phyloP scores from a whole-genome alignment of 2,888 invertebrate species.

The Dynastes hyllus region DNA sequence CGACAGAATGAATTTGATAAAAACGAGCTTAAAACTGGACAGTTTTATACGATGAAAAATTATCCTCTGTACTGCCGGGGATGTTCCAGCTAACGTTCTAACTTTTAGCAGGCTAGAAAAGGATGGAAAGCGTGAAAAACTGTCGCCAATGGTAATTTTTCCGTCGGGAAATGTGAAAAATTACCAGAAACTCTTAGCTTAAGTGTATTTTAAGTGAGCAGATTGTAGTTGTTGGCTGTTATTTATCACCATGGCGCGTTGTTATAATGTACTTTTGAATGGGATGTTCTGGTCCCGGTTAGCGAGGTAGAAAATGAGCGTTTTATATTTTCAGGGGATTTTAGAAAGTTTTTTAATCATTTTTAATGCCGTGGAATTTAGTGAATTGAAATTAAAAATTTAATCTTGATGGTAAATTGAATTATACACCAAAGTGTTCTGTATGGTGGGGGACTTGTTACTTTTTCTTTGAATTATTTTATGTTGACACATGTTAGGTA shows the following conservation, averaged over 20 bases:
- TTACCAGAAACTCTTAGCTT: slow-evolving; percentile 67
- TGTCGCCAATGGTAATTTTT: slow-evolving; percentile 58
- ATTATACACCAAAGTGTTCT: too few relatives aligned
- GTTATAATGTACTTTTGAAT: slow-evolving; percentile 13
- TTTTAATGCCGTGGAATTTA: too few relatives aligned
- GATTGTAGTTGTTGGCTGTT: slow-evolving; percentile 41
- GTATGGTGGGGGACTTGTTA: too few relatives aligned
- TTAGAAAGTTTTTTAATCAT: background rate
- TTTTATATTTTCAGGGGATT: background rate
- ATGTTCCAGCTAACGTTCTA: background rate
- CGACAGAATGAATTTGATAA: slow-evolving; percentile 63
- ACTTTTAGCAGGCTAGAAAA: slow-evolving; percentile 51
- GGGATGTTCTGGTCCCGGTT: background rate
- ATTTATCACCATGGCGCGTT: slow-evolving; percentile 57
- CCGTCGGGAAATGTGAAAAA: slow-evolving; percentile 63
- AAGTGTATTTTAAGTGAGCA: slow-evolving; percentile 70
- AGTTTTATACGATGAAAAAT: slow-evolving; percentile 66
- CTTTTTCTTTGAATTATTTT: too few relatives aligned
- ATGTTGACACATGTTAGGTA: too few relatives aligned
- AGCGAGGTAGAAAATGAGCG: background rate
- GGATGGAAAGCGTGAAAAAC: slow-evolving; percentile 38
- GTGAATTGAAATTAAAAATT: too few relatives aligned
- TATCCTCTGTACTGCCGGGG: slow-evolving; percentile 45
- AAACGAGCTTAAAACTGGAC: slow-evolving; percentile 66
- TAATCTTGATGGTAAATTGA: background rate